Percentiles rank a stretch among this genome's conserved stretches.
phyloP scores from a whole-genome alignment of 53 echinoderm and acorn worm genomes.

The Glandiceps talaboti region DNA sequence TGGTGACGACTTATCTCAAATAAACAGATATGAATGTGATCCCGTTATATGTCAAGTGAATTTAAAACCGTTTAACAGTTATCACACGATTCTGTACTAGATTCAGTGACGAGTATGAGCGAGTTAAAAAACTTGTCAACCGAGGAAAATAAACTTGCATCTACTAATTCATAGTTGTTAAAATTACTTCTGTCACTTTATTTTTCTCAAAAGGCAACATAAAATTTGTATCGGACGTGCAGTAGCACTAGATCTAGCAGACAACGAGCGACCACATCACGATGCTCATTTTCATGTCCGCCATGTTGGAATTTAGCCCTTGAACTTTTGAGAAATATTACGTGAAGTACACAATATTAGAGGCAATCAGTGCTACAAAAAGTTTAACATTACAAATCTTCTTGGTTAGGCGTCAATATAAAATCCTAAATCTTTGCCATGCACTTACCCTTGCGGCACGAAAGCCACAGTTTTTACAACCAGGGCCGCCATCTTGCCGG shows the following conservation, averaged over 20 bases:
- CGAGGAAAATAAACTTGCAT: neutral
- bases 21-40: too few species aligned
- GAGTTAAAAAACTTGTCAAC: neutral
- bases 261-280: neutral
- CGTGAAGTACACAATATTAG: too few species aligned
- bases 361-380: too few species aligned
- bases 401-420: too few species aligned
- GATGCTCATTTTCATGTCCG: neutral
- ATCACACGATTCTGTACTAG: too few species aligned
- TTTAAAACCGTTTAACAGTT: too few species aligned
- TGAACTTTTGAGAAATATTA: neutral
- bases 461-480: neutral
- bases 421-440: too few species aligned
- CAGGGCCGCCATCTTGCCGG: neutral
- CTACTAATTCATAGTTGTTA: neutral
- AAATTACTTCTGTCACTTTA: neutral
- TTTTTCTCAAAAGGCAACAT: neutral
- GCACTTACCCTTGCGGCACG: neutral
- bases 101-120: too few species aligned
- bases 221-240: neutral
- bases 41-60: too few species aligned
- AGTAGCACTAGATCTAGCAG: neutral
- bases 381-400: too few species aligned
- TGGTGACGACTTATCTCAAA: too few species aligned
- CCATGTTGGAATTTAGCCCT: neutral